A percentile compares a stretch with the other conserved stretches of the same genome.
phyloP scores from a whole-genome alignment of 2,888 invertebrate genomes.

The Anoplius nigerrimus region DNA sequence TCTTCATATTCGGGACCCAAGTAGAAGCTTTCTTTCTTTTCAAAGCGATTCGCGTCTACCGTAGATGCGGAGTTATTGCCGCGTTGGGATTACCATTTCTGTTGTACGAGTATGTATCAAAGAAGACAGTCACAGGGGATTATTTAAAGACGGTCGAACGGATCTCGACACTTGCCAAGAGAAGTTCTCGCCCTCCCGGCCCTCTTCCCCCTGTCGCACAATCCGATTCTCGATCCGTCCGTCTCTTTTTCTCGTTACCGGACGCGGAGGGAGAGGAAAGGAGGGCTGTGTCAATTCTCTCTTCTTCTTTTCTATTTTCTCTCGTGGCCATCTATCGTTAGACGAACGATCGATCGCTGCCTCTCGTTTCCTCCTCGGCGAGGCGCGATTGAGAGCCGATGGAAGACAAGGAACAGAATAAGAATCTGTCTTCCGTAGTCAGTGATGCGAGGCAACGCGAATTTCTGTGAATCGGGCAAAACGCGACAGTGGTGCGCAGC shows the following conservation, averaged over 20 bases:
- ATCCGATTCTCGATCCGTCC: slow-evolving; percentile 19
- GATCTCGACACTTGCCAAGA: slow-evolving; percentile 54
- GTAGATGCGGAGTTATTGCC: too few relatives aligned
- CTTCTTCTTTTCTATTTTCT: slow-evolving; percentile 27
- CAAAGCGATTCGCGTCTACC: too few relatives aligned
- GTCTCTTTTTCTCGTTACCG: slow-evolving; percentile 4
- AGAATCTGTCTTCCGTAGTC: too few relatives aligned
- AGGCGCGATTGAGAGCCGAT: background rate
- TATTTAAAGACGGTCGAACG: slow-evolving; percentile 56
- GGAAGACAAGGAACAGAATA: background rate
- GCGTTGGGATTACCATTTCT: too few relatives aligned
- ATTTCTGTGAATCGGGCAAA: too few relatives aligned
- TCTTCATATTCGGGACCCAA: too few relatives aligned
- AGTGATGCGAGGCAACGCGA: too few relatives aligned
- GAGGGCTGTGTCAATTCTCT: slow-evolving; percentile 5
- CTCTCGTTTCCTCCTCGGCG: slow-evolving; percentile 18
- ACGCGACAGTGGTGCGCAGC: too few relatives aligned
- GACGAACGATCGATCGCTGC: slow-evolving; percentile 12
- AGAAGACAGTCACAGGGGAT: slow-evolving; percentile 41
- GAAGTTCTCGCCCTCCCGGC: slow-evolving; percentile 31
- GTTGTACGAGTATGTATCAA: background rate
- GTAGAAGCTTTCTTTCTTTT: too few relatives aligned
- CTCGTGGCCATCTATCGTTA: slow-evolving; percentile 17
- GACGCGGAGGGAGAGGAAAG: slow-evolving; percentile 8
- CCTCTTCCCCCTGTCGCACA: slow-evolving; percentile 16